These are phyloP conservation scores for Dendrolimus kikuchii DNA, from an alignment of 1,140 invertebrate species.

Conservation along the genomic window DNA sequence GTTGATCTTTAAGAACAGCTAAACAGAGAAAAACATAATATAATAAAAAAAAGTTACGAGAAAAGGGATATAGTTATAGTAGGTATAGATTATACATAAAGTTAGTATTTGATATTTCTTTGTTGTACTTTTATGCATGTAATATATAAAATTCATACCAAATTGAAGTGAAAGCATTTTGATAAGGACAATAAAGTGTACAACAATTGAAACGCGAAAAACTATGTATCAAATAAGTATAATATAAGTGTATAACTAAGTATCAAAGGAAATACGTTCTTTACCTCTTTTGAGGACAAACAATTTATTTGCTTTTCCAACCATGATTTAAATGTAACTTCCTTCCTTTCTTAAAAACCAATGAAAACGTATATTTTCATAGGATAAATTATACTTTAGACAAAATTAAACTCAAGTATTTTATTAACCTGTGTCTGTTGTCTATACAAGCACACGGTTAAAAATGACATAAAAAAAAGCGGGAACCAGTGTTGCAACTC, in stretches of 20 bases:
- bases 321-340: conserved; percentile 27
- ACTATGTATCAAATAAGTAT: no score
- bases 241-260: no score
- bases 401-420: no score
- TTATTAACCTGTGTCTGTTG: no score
- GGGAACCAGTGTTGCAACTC: not conserved
- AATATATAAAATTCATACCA: not conserved
- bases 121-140: not conserved
- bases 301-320: conserved; percentile 47
- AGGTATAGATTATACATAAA: no score
- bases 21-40: not conserved
- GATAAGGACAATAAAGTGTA: not conserved
- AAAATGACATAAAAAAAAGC: conserved; percentile 1
- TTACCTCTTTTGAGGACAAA: conserved; percentile 53
- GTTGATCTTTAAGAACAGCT: not conserved
- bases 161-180: not conserved
- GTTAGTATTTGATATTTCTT: not conserved
- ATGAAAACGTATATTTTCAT: no score
- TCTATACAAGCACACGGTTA: conserved; percentile 20
- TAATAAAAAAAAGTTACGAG: not conserved
- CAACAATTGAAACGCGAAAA: not conserved
- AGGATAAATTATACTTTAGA: no score
- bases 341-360: not conserved
- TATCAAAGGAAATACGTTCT: conserved; percentile 4
- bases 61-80: no score